Base-by-base conservation (phyloP, 2,888 invertebrate genomes). In the Troides oblongomaculatus region DNA sequence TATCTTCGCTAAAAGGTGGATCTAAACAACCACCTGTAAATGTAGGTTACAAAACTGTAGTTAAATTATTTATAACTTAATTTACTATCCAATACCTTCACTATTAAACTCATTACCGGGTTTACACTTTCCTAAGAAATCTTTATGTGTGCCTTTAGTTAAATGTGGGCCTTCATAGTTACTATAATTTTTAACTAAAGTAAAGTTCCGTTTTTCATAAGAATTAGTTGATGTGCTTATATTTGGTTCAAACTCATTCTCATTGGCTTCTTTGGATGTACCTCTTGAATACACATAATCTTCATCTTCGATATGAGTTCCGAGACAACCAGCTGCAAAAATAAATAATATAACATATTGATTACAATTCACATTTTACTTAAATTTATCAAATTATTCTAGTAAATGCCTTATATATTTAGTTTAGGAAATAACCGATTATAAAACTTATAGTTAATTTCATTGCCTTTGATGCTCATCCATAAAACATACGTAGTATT, bases 11-110 rank as follows among this genome's bases (percentile, higher is more conserved):
- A 75, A 85, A 90, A 17, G 89, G 87, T 64, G 92, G 91, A 78
- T 92, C 91, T 65, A 92, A 78, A 71, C 91, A 91, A 18, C 91
- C 92, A 62, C 91, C 92, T 92, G 71, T 71, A 79, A 77, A 23
- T 68, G n/a, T 72, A 50, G 3, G n/a, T 66, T 30, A 71, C 53
- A 53, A 53, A 73, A 46, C 62, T 7, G 23, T 6, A 59, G 25
- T 63, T 46, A 62, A 23, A 57, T 56, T 10, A 14, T 64, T 30
- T 39, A 30, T 36, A 10, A 30, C 21, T 17, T 23, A 25, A 12
- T 59, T 30, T 25, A 14, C 25, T 4, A 6, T 18, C 4, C 18
- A 30, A 59, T 59, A 25, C 18, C 12, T n/a, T 60, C n/a, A 65
- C 25, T 17, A 64, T 43, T 60, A 17, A 36, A 60, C 43, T 46